Percentiles rank a stretch among this genome's conserved stretches.
Conservation (phyloP, 2,888 invertebrate genomes). For the Drosophila anceps region DNA sequence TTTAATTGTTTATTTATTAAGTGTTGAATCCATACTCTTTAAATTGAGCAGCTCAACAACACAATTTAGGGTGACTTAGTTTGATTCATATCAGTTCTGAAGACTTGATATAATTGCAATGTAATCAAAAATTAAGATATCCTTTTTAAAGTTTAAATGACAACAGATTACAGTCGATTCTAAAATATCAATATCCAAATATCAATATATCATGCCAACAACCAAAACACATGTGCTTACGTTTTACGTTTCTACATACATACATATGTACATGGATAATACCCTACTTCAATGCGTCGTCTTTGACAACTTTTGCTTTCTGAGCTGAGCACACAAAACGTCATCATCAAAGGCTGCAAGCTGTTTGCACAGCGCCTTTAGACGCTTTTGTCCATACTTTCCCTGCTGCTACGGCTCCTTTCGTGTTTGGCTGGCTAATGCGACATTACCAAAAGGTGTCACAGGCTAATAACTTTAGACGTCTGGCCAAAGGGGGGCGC, state of each 20-base stretch:
- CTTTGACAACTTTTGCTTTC: slow-evolving; percentile 50
- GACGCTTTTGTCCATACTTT: slow-evolving; percentile 6
- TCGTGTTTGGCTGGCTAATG: slow-evolving; percentile 55
- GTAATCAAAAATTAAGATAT: neutral
- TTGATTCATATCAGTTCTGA: neutral
- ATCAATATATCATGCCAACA: neutral
- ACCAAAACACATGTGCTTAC: neutral
- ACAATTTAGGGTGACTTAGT: no score
- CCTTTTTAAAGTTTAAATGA: neutral
- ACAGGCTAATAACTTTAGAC: slow-evolving; percentile 72
- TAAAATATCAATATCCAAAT: neutral
- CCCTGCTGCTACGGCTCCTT: neutral
- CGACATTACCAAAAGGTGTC: slow-evolving; percentile 70
- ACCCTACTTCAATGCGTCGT: slow-evolving; percentile 6
- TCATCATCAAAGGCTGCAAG: slow-evolving; percentile 12
- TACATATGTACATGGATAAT: slow-evolving; percentile 14
- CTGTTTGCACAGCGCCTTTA: slow-evolving; percentile 49
- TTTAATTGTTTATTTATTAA: no score
- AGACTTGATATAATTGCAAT: neutral
- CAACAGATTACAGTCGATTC: neutral
- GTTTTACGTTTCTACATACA: neutral
- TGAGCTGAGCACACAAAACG: slow-evolving; percentile 18
- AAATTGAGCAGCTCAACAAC: no score
- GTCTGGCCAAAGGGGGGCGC: slow-evolving; percentile 27
- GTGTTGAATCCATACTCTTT: no score